Conservation (phyloP, 2,113 vertebrate species). For the Calypte anna region DNA sequence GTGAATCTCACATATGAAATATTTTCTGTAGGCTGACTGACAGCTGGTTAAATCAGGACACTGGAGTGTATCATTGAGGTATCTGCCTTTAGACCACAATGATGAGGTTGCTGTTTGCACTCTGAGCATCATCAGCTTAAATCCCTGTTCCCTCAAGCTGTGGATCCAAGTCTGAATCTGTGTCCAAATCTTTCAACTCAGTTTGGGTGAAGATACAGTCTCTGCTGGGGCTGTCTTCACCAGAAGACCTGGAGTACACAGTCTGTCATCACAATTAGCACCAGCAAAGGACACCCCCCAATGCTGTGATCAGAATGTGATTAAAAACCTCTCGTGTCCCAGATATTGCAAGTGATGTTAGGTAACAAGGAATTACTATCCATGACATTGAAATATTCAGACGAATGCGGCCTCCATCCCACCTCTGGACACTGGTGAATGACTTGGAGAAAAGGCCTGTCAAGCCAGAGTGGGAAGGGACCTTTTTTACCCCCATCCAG, state of each 20-base stretch:
- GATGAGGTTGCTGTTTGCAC: background rate
- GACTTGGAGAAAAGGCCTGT: background rate
- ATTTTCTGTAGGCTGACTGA: background rate
- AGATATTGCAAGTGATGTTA: background rate
- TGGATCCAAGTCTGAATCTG: background rate
- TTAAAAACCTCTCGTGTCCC: background rate
- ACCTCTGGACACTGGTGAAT: background rate
- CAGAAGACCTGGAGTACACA: background rate
- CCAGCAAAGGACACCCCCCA: background rate
- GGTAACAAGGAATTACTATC: background rate
- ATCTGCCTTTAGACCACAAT: background rate
- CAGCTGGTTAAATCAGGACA: background rate
- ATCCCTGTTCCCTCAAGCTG: background rate
- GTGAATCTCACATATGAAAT: background rate
- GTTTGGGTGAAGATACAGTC: background rate
- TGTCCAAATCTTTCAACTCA: background rate
- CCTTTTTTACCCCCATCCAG: background rate
- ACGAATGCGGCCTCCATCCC: background rate
- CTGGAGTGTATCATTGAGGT: background rate
- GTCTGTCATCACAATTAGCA: background rate
- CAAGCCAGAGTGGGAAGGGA: background rate
- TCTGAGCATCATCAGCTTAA: background rate
- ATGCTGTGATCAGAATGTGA: background rate
- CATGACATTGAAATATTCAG: background rate
- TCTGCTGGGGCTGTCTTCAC: background rate